Evolutionary conservation across 2,113 vertebrate genomes (phyloP), one percentile per base, ranked within the genome.

Genomic region (Octodon degus): DNA sequence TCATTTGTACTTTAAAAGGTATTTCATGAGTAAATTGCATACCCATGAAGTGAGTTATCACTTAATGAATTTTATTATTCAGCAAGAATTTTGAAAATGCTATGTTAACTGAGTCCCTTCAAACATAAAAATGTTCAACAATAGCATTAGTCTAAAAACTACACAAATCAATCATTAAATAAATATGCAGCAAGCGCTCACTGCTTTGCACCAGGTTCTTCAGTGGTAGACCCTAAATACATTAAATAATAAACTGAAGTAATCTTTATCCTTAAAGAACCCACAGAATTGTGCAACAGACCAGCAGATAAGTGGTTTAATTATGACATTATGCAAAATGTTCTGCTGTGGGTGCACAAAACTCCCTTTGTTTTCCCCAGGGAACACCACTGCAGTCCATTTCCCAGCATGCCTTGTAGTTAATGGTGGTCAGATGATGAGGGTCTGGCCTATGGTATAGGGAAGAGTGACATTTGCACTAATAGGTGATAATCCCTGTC

Each of bases 21-120:
- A 65, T 1, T 76, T 79, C n/a, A 13, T 93, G 37, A 11, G 22
- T 80, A 27, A 89, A 92, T 37, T 95, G 25, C 27, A 90, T 1
- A 80, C 10, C 53, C 11, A 86, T 2, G 80, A 40, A 14, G 37
- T 58, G 27, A 93, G 20, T 86, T 86, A 83, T 86, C 83, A 86
- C 47, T 82, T 86, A 89, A 77, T 60, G 9, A 84, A 77, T 94
- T 91, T 62, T 88, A 90, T 91, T 83, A 86, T 70, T 86, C 81
- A 76, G 67, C n/a, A 89, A 92, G 24, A 88, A 90, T 58, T 94
- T 87, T 74, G 55, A 95, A 97, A 92, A 72, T 53, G 53, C 9
- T 65, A 53, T 30, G 62, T 40, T 50, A 86, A 6, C 12, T 62
- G 82, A 83, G 8, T 86, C 24, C 43, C 53, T 62, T 40, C 4